Evolutionary conservation across 2,797 vertebrate genomes (phyloP), one percentile per base, ranked within the genome.

Genomic region (Yasuhikotakia modesta): DNA sequence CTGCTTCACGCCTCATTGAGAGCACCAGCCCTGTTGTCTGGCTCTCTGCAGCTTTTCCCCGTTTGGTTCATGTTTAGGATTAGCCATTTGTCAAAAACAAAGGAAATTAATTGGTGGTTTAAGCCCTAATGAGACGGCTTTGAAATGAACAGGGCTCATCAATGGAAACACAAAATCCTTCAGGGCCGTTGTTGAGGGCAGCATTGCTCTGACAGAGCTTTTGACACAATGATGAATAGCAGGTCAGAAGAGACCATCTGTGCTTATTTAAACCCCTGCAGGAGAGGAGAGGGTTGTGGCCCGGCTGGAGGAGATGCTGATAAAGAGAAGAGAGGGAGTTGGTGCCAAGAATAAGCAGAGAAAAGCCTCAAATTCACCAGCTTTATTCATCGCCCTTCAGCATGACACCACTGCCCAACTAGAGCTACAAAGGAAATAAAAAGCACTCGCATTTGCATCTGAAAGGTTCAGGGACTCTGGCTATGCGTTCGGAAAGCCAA

Each of bases 51-150:
- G 67, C 68, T 32, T 64, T 74, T 69, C 53, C 58, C 73, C 90
- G 87, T 65, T 87, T 81, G 77, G 90, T 90, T 94, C 94, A 93
- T 94, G 94, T 96, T 96, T 94, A 91, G 94, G 95, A 96, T 95
- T 95, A 94, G 94, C 92, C 94, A 88, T 95, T 97, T 96, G 95
- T 96, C 91, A 94, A 93, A 95, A 95, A 97, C 96, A 97, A 97
- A 97, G 92, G 93, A 87, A 96, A 96, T 98, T 97, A 98, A 96
- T 96, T 96, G 96, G 94, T 93, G 94, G 94, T 96, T 96, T 96
- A 95, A 93, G 94, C 93, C 78, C 95, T 96, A 97, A 97, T 97
- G 95, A 96, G 95, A 95, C 92, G 91, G 92, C 95, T 91, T 95
- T 86, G 94, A 95, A 96, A 96, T 96, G 93, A 96, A 94, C 95